Conservation (phyloP, 2,797 vertebrate species). For the Macroramphosus scolopax region DNA sequence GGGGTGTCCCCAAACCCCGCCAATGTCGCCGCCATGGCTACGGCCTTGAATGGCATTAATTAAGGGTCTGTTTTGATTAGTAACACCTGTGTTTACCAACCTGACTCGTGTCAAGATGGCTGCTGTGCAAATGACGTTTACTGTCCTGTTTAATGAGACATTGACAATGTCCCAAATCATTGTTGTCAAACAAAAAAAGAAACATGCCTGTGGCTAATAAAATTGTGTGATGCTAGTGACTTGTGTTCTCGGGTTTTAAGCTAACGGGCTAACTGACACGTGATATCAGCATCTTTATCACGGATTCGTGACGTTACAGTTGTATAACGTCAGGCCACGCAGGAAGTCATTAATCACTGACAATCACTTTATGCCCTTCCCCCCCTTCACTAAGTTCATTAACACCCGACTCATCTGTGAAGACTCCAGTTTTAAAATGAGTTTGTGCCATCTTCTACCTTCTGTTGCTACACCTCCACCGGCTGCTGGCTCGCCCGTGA, state of each 20-base stretch:
- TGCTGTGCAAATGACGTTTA: too few species aligned
- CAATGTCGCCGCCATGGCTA: too few species aligned
- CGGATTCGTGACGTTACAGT: conserved; percentile 34
- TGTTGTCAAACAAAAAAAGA: too few species aligned
- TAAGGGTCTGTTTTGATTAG: too few species aligned
- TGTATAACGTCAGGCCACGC: conserved; percentile 34
- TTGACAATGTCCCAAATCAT: too few species aligned
- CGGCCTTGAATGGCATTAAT: too few species aligned
- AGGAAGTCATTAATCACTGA: conserved; percentile 16
- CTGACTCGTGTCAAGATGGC: too few species aligned
- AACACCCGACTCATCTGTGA: not conserved
- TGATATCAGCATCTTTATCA: conserved; percentile 13
- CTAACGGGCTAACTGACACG: conserved; percentile 23
- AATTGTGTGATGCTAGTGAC: not conserved
- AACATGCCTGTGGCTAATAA: too few species aligned
- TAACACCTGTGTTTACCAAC: too few species aligned
- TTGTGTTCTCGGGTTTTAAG: conserved; percentile 6
- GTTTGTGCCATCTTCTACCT: conserved; percentile 51
- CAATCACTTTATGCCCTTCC: too few species aligned
- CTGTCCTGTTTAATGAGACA: too few species aligned
- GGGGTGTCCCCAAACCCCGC: too few species aligned
- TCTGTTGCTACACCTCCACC: conserved; percentile 25
- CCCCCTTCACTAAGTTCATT: not conserved
- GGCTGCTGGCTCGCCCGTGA: conserved; percentile 27
- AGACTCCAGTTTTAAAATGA: not conserved